These are phyloP conservation scores for Cantharis lateralis DNA, from an alignment of 2,888 invertebrate genomes.

Conservation along the genomic window DNA sequence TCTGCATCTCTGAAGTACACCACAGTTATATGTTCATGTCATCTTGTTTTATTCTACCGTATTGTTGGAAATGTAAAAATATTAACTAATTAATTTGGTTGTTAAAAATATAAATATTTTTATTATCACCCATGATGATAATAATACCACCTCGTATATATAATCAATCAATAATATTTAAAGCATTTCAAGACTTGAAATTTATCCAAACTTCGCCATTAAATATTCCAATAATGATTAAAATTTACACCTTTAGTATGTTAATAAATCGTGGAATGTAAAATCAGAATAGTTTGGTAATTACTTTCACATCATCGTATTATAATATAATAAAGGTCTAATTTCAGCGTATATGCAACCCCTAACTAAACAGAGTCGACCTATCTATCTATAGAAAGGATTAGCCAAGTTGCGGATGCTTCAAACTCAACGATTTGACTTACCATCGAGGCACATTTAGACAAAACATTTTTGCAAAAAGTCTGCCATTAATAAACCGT, in stretches of 20 bases:
- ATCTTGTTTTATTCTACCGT: slow-evolving; percentile 1
- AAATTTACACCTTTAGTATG: not conserved
- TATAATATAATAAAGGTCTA: not conserved
- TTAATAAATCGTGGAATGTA: not conserved
- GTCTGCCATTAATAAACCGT: not conserved
- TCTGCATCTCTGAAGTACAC: slow-evolving; percentile 30
- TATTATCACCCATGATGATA: not conserved
- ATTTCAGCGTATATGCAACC: not conserved
- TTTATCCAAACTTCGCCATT: not conserved
- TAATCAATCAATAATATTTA: not conserved
- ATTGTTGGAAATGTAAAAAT: not conserved
- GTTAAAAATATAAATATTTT: not conserved
- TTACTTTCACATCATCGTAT: not conserved
- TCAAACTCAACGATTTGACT: not conserved
- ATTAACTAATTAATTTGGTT: not conserved
- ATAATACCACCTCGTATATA: no score
- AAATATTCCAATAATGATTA: not conserved
- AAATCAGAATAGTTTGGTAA: not conserved
- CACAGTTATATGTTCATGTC: slow-evolving; percentile 27
- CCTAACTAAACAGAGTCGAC: not conserved
- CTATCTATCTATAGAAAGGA: not conserved
- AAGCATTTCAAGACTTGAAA: not conserved
- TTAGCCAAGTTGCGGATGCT: not conserved
- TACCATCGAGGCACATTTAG: not conserved
- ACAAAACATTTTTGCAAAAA: not conserved